A percentile compares a stretch with the other conserved stretches of the same genome.
Evolutionary conservation across 2,888 invertebrate species (phyloP).

Genomic region (Villa cingulata): DNA sequence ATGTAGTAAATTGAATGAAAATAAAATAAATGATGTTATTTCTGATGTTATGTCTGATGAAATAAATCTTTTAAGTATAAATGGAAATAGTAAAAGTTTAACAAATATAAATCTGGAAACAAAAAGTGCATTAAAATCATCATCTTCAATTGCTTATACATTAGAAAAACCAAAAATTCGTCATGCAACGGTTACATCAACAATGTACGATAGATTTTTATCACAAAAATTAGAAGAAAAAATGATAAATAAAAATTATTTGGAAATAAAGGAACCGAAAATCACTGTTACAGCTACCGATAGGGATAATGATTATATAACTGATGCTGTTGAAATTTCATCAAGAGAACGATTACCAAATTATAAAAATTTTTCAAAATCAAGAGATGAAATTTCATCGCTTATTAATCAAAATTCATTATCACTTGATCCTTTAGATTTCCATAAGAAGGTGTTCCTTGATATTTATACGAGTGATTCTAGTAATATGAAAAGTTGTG

Average conservation of each 20-base stretch:
- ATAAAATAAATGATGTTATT: neutral
- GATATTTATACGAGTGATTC: slow-evolving; percentile 3
- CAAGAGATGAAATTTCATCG: slow-evolving; percentile 23
- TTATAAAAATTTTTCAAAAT: slow-evolving; percentile 15
- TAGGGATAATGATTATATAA: no score
- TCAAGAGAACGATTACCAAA: slow-evolving; percentile 2
- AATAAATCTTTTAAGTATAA: neutral
- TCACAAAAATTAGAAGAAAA: slow-evolving; percentile 32
- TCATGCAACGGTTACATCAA: slow-evolving; percentile 35
- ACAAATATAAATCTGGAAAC: neutral
- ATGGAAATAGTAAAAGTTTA: neutral
- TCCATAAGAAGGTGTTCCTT: neutral
- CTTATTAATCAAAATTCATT: slow-evolving; percentile 11
- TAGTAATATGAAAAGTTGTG: slow-evolving; percentile 21
- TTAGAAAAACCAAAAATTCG: slow-evolving; percentile 33
- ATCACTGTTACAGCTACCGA: neutral
- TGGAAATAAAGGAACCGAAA: slow-evolving; percentile 18
- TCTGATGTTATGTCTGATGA: no score
- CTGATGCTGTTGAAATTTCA: neutral
- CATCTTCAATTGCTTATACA: slow-evolving; percentile 17
- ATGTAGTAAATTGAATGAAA: neutral
- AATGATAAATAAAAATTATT: no score
- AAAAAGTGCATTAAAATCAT: neutral
- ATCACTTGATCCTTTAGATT: neutral
- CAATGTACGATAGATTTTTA: slow-evolving; percentile 34